Percentiles rank a stretch among this genome's conserved stretches.
These are phyloP conservation scores for Scaptomyza tumidula DNA, from an alignment of 2,888 invertebrate genomes.

Conservation along the genomic window DNA sequence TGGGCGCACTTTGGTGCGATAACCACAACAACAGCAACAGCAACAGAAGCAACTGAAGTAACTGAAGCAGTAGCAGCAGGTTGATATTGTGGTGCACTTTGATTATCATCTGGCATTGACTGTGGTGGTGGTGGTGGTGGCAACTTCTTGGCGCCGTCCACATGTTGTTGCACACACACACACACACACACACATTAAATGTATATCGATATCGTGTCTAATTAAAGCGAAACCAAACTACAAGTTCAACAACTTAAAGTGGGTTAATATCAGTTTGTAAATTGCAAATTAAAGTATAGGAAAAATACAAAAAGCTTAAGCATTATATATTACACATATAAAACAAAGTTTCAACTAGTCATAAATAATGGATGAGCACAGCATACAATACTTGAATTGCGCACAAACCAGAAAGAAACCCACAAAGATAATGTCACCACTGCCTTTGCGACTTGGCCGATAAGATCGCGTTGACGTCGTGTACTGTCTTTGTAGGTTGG, in stretches of 20 bases:
- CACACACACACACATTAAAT: slow-evolving; percentile 30
- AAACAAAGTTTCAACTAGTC: slow-evolving; percentile 25
- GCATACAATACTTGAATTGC: slow-evolving; percentile 43
- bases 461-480: slow-evolving; percentile 64
- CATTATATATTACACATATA: slow-evolving; percentile 3
- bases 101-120: slow-evolving; percentile 63
- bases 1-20: slow-evolving; percentile 48
- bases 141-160: slow-evolving; percentile 37
- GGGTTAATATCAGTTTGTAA: slow-evolving; percentile 22
- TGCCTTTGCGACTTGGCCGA: slow-evolving; percentile 45
- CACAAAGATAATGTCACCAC: slow-evolving; percentile 64
- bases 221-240: slow-evolving; percentile 54
- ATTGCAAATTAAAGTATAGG: neutral
- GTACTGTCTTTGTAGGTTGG: neutral
- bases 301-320: slow-evolving; percentile 12
- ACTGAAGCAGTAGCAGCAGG: slow-evolving; percentile 34
- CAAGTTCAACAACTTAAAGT: slow-evolving; percentile 16
- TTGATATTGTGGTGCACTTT: slow-evolving; percentile 56
- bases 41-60: slow-evolving; percentile 22
- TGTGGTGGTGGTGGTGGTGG: slow-evolving; percentile 10
- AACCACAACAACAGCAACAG: slow-evolving; percentile 39
- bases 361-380: slow-evolving; percentile 71
- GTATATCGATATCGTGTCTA: slow-evolving; percentile 71
- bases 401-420: slow-evolving; percentile 24
- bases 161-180: neutral